These are phyloP conservation scores for Siphonodentalium dalli DNA, from an alignment of 2,888 invertebrate genomes.

Conservation along the genomic window DNA sequence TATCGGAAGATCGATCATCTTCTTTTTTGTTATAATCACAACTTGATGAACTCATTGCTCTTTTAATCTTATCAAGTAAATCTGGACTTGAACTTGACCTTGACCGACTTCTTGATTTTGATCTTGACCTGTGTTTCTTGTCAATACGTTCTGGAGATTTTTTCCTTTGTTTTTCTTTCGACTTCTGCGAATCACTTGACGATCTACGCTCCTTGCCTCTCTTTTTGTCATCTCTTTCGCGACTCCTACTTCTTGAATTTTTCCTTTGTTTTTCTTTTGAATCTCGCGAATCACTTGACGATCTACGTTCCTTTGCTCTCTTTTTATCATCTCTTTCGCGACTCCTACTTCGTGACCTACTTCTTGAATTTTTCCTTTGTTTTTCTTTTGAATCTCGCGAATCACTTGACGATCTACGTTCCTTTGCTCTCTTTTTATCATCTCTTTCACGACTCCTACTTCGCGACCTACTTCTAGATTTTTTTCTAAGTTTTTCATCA, in stretches of 20 bases:
- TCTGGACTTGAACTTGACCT: no score
- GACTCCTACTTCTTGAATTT: not conserved
- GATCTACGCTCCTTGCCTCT: not conserved
- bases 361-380: slow-evolving; percentile 1
- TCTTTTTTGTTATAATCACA: no score
- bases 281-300: not conserved
- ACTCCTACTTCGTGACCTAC: no score
- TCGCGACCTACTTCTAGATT: not conserved
- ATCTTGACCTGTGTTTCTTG: no score
- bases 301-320: not conserved
- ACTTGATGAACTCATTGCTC: no score
- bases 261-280: not conserved
- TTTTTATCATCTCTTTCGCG: no score
- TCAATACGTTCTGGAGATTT: no score
- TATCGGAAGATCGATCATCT: no score
- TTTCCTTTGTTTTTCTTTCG: no score
- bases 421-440: slow-evolving; percentile 4
- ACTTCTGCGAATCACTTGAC: not conserved
- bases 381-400: not conserved
- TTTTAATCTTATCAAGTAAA: no score
- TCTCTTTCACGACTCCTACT: not conserved
- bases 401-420: not conserved
- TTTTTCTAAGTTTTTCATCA: not conserved
- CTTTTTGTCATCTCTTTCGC: not conserved
- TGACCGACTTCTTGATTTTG: no score